Evolutionary conservation across 2,113 vertebrate genomes (phyloP).

Genomic region (Synchiropus splendidus): DNA sequence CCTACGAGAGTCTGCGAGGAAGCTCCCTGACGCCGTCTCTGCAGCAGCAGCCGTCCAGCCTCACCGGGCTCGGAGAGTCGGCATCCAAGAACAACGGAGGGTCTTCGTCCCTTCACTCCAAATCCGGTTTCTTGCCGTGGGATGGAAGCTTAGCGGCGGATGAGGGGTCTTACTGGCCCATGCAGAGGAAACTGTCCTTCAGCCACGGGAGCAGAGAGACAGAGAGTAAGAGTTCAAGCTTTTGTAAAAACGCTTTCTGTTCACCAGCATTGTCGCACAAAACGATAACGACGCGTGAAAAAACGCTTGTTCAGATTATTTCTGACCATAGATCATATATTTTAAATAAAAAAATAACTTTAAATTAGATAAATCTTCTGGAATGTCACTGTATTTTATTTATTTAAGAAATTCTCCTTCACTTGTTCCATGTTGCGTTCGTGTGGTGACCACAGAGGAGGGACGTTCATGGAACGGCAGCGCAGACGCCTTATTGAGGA

Average conservation of each 20-base stretch:
- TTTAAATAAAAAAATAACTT: no score
- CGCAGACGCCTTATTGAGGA: slow-evolving; percentile 61
- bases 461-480: slow-evolving; percentile 73
- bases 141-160: slow-evolving; percentile 61
- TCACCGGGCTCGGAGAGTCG: slow-evolving; percentile 44
- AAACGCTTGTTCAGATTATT: no score
- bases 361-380: no score
- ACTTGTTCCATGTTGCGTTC: no score
- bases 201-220: slow-evolving; percentile 72
- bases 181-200: slow-evolving; percentile 80
- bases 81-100: slow-evolving; percentile 39
- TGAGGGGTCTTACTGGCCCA: slow-evolving; percentile 73
- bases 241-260: no score
- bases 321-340: no score
- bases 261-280: no score
- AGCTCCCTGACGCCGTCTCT: slow-evolving; percentile 56
- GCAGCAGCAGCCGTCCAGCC: slow-evolving; percentile 49
- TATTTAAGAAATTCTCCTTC: no score
- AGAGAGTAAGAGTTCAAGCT: slow-evolving; percentile 70
- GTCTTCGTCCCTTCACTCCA: slow-evolving; percentile 44
- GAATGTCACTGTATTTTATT: neutral
- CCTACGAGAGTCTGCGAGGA: slow-evolving; percentile 77
- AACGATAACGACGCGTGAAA: no score
- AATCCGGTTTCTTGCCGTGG: slow-evolving; percentile 66
- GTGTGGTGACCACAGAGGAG: slow-evolving; percentile 65